Evolutionary conservation across 2,888 invertebrate genomes (phyloP).

Genomic region (Allygus modestus): DNA sequence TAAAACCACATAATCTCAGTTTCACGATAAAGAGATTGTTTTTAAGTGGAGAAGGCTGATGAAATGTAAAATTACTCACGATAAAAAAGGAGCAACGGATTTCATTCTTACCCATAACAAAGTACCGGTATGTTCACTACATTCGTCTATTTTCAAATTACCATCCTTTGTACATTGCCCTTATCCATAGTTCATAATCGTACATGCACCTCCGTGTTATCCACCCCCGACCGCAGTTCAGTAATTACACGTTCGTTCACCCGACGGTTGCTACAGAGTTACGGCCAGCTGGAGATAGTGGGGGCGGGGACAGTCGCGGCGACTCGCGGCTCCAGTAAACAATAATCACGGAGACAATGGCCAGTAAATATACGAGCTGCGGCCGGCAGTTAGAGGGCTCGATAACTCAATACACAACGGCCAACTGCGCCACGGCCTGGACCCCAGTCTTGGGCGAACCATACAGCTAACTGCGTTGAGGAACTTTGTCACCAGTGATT

Average conservation of each 20-base stretch:
- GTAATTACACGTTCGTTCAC: conserved; percentile 12
- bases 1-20: too few species aligned
- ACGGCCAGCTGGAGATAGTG: background rate
- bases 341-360: conserved; percentile 30
- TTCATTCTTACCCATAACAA: too few species aligned
- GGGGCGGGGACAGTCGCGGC: background rate
- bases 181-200: too few species aligned
- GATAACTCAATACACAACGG: conserved; percentile 34
- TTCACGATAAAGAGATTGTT: too few species aligned
- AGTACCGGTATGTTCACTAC: too few species aligned
- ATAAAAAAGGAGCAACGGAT: too few species aligned
- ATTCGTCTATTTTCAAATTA: too few species aligned
- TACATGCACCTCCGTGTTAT: background rate
- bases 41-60: too few species aligned
- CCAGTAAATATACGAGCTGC: background rate
- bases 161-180: too few species aligned
- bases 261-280: background rate
- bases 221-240: background rate
- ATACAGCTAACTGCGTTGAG: too few species aligned
- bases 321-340: background rate
- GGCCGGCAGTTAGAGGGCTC: background rate
- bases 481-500: too few species aligned
- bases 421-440: background rate
- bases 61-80: too few species aligned
- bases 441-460: background rate